Evolutionary conservation across 2,113 vertebrate species (phyloP), one percentile per base, ranked within the genome.

Genomic region (Coryphaenoides rupestris): DNA sequence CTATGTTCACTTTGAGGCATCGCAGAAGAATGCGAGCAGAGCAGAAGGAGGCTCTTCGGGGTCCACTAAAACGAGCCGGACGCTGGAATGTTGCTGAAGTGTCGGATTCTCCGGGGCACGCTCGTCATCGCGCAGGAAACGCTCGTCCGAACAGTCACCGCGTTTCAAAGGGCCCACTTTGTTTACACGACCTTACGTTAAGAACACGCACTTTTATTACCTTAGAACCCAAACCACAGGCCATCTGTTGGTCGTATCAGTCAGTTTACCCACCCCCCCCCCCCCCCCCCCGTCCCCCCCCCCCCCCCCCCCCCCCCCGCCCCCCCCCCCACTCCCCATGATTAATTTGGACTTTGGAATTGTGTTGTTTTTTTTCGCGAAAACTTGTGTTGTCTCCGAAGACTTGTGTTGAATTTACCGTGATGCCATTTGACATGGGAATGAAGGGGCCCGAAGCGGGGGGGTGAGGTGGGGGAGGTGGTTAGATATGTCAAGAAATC

Each of bases 171-270:
- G n/a, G 79, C 60, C 45, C 60, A 63, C 58, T 63, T 76, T 85
- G 79, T 85, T 85, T 84, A 79, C 79, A 78, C 78, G 75, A 81
- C 80, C 74, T 19, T 80, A 82, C 47, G 72, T 70, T 67, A 76
- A 76, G 72, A 62, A 78, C 79, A 83, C 63, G 28, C 68, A n/a
- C n/a, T n/a, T 81, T 79, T 79, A 84, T 85, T 84, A 81, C 77
- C 70, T 53, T 21, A 3, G n/a, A n/a, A n/a, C 2, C 33, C 33
- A 80, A 82, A 62, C 80, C 77, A 3, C 75, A 58, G 6, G 76
- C 67, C 85, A 87, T 87, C 83, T 87, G 85, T 78, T 73, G 81
- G 62, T 82, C 74, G 80, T 85, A 87, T 85, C 73, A 79, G 62
- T 68, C 70, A 66, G 33, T 62, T 50, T 16, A 50, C n/a, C n/a